These are phyloP conservation scores for Nephotettix cincticeps DNA, from an alignment of 1,140 invertebrate genomes.

Conservation along the genomic window DNA sequence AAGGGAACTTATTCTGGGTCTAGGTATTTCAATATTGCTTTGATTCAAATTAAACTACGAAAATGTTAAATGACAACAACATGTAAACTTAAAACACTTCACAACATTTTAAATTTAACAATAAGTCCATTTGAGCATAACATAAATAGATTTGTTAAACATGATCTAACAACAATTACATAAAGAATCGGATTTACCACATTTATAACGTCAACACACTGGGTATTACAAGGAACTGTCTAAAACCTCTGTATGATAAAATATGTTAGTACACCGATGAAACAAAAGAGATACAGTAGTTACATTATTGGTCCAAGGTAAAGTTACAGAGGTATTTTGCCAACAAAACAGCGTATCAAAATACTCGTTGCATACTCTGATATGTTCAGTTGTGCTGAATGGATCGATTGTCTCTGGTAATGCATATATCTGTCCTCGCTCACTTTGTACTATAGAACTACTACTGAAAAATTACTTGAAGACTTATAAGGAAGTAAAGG, in stretches of 20 bases:
- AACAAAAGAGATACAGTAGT: constrained; percentile 7
- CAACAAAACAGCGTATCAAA: constrained; percentile 19
- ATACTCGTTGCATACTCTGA: constrained; percentile 18
- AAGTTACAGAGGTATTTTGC: neutral
- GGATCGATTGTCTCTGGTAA: neutral
- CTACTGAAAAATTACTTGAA: no score
- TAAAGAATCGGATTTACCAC: neutral
- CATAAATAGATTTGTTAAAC: neutral
- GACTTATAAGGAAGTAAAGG: no score
- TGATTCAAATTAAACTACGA: no score
- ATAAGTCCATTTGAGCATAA: constrained; percentile 11
- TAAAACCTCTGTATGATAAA: constrained; percentile 9
- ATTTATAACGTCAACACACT: constrained; percentile 4
- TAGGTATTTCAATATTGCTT: no score
- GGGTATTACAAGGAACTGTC: constrained; percentile 3
- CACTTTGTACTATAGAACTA: constrained; percentile 4
- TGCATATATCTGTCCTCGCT: constrained; percentile 11
- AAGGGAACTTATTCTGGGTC: no score
- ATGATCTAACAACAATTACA: constrained; percentile 8
- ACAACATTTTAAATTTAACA: neutral
- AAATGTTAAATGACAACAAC: neutral
- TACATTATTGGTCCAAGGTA: constrained; percentile 16
- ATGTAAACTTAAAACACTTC: constrained; percentile 1
- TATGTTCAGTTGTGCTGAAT: constrained; percentile 16
- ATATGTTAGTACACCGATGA: neutral